These are phyloP conservation scores for Coturnix japonica DNA, from an alignment of 2,113 vertebrate genomes.

Conservation along the genomic window DNA sequence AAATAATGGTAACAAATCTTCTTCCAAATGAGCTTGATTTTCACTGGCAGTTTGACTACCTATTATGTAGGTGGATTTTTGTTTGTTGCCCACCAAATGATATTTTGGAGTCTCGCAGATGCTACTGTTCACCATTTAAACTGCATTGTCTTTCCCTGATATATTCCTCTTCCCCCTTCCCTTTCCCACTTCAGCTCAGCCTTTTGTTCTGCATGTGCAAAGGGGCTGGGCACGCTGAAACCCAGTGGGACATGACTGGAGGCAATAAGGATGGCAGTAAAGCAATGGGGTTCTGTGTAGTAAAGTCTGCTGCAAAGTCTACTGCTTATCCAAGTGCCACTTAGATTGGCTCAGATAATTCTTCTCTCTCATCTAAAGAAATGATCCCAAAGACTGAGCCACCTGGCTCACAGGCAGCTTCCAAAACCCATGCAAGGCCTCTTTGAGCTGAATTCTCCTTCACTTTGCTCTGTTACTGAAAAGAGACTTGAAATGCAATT, in stretches of 20 bases:
- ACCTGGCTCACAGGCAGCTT: background rate
- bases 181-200: background rate
- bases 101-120: background rate
- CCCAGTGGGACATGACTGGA: conserved; percentile 32
- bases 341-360: background rate
- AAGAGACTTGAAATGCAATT: background rate
- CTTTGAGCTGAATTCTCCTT: background rate
- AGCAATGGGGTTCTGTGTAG: conserved; percentile 20
- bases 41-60: background rate
- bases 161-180: background rate
- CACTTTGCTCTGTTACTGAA: background rate
- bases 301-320: conserved; percentile 1
- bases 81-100: background rate
- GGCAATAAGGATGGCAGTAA: conserved; percentile 41
- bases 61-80: background rate
- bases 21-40: conserved; percentile 28
- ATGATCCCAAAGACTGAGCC: background rate
- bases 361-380: background rate
- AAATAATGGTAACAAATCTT: conserved; percentile 4
- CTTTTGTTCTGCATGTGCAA: conserved; percentile 29
- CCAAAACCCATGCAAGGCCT: fast-evolving
- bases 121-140: background rate
- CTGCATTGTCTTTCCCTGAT: background rate
- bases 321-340: background rate
- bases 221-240: conserved; percentile 5